phyloP scores from a whole-genome alignment of 2,797 vertebrate species.

The Echeneis naucrates region DNA sequence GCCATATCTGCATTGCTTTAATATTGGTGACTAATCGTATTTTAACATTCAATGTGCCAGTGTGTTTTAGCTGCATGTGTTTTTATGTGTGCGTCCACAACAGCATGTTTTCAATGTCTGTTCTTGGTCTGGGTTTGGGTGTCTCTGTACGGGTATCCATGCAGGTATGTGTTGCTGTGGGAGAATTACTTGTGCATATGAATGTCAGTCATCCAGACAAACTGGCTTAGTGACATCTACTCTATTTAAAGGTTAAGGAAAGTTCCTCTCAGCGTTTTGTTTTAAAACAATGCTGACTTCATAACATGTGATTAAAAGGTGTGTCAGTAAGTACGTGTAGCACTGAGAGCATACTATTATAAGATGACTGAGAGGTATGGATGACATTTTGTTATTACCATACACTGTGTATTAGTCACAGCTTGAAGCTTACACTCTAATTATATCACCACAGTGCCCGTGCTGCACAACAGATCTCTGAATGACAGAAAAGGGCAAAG shows the following conservation, averaged over 20 bases:
- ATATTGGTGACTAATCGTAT: not conserved
- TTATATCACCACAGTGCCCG: not conserved
- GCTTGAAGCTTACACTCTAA: not conserved
- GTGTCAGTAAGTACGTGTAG: constrained; percentile 5
- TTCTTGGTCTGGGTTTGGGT: not conserved
- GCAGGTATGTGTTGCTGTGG: constrained; percentile 22
- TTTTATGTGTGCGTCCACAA: constrained; percentile 1
- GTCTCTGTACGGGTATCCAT: not conserved
- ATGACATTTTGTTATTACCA: constrained; percentile 8
- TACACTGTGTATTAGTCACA: not conserved
- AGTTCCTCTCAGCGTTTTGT: not conserved
- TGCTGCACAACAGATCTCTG: not conserved
- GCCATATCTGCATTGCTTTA: not conserved
- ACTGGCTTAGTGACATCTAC: constrained; percentile 63
- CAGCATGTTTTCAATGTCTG: not conserved
- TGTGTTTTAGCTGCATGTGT: constrained; percentile 9
- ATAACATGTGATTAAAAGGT: not conserved
- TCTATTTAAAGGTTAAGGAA: not conserved
- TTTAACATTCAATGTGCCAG: not conserved
- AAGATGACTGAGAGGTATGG: not conserved
- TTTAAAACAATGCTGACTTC: not conserved
- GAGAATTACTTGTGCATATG: not conserved
- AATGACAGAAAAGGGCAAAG: constrained; percentile 14
- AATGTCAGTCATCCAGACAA: constrained; percentile 57
- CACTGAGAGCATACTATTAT: not conserved